Conservation (phyloP, 2,888 invertebrate species). For the Papilio elwesi region DNA sequence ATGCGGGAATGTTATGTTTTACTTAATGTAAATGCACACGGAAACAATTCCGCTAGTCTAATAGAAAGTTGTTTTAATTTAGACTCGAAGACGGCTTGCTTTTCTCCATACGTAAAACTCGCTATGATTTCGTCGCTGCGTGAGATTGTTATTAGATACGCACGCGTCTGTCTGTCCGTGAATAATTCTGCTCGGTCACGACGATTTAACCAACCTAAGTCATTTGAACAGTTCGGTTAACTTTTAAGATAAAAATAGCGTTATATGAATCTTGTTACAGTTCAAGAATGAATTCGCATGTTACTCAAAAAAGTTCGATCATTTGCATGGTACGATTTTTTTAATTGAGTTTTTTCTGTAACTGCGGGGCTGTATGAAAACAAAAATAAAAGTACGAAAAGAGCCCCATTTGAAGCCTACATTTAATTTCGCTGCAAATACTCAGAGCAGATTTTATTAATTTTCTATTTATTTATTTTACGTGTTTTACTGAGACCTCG, state of each 20-base stretch:
- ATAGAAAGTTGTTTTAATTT: conserved; percentile 56
- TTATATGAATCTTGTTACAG: background rate
- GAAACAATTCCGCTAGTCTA: conserved; percentile 49
- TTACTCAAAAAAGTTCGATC: too few relatives aligned
- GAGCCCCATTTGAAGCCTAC: too few relatives aligned
- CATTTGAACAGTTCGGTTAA: background rate
- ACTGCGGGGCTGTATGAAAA: too few relatives aligned
- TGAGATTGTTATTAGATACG: conserved; percentile 28
- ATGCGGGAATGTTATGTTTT: too few relatives aligned
- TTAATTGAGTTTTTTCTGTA: too few relatives aligned
- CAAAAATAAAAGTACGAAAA: too few relatives aligned
- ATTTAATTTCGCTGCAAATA: too few relatives aligned
- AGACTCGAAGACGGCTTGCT: conserved; percentile 44
- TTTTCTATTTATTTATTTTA: too few relatives aligned
- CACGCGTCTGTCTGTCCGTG: conserved; percentile 8
- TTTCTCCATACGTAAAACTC: conserved; percentile 25
- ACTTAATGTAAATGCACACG: background rate
- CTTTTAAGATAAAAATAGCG: background rate
- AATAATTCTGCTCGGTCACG: conserved; percentile 15
- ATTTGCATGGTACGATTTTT: too few relatives aligned
- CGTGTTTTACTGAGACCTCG: too few relatives aligned
- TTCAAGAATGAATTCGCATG: background rate
- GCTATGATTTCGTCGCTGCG: conserved; percentile 1
- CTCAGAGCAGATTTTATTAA: too few relatives aligned
- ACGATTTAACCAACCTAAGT: background rate